Percentiles rank a stretch among this genome's conserved stretches.
phyloP scores from a whole-genome alignment of 1,140 invertebrate genomes.

The Lineus longissimus region DNA sequence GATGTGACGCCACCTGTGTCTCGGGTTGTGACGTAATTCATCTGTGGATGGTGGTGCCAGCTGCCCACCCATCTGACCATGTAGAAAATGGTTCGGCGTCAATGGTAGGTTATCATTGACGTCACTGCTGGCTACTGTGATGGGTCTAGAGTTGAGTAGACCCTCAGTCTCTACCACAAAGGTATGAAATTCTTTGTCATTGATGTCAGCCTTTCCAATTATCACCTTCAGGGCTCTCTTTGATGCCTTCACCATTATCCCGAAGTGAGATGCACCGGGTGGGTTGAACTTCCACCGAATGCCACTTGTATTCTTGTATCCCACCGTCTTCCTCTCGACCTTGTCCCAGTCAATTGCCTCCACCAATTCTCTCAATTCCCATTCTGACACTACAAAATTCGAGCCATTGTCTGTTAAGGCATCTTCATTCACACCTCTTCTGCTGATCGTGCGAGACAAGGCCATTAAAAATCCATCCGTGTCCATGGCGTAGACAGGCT shows the following conservation, averaged over 20 bases:
- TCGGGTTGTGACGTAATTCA: neutral
- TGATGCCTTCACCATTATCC: neutral
- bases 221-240: neutral
- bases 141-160: neutral
- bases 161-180: neutral
- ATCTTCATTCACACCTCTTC: too few species aligned
- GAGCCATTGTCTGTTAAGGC: too few species aligned
- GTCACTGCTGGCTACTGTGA: slow-evolving; percentile 34
- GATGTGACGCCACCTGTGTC: neutral
- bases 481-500: too few species aligned
- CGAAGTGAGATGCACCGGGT: neutral
- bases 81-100: slow-evolving; percentile 8
- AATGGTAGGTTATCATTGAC: slow-evolving; percentile 5
- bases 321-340: too few species aligned
- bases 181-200: neutral
- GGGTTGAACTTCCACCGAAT: neutral
- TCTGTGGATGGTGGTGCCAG: neutral
- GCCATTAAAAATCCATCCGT: too few species aligned
- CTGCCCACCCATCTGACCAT: slow-evolving; percentile 4
- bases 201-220: neutral
- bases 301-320: neutral
- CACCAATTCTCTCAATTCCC: too few species aligned
- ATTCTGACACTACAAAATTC: too few species aligned
- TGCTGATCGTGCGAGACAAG: too few species aligned
- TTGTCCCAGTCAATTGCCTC: too few species aligned